Percentiles rank a stretch among this genome's conserved stretches.
These are phyloP conservation scores for Aporophyla lueneburgensis DNA, from an alignment of 2,888 invertebrate genomes.

Conservation along the genomic window DNA sequence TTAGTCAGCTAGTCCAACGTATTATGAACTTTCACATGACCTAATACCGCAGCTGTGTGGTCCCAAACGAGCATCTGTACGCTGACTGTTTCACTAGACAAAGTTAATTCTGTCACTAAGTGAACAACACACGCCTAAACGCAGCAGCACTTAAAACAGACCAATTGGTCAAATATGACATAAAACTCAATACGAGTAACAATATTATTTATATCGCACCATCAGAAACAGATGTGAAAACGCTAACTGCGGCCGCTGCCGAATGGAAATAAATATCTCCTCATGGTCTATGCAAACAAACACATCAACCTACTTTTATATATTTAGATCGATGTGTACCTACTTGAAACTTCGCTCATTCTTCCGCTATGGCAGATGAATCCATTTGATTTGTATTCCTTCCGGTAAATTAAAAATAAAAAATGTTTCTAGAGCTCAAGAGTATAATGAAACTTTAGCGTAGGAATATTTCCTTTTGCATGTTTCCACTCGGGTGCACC, in stretches of 20 bases:
- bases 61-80: constrained; percentile 67
- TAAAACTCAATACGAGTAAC: constrained; percentile 66
- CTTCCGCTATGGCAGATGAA: constrained; percentile 66
- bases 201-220: constrained; percentile 67
- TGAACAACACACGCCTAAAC: constrained; percentile 37
- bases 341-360: constrained; percentile 73
- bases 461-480: constrained; percentile 48
- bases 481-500: constrained; percentile 50
- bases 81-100: constrained; percentile 39
- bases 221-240: constrained; percentile 74
- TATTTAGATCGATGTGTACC: constrained; percentile 75
- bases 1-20: constrained; percentile 66
- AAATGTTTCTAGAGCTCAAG: constrained; percentile 52
- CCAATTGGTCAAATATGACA: constrained; percentile 63
- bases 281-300: constrained; percentile 81
- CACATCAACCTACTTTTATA: constrained; percentile 82
- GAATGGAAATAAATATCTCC: constrained; percentile 86
- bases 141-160: constrained; percentile 35
- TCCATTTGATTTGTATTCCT: constrained; percentile 58
- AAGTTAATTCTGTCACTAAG: constrained; percentile 49
- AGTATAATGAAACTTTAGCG: constrained; percentile 54
- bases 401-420: constrained; percentile 40
- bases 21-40: constrained; percentile 80
- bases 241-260: constrained; percentile 73
- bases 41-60: constrained; percentile 76